A percentile compares a stretch with the other conserved stretches of the same genome.
These are phyloP conservation scores for Drosophila setifemur DNA, from an alignment of 1,140 invertebrate species.

Conservation along the genomic window DNA sequence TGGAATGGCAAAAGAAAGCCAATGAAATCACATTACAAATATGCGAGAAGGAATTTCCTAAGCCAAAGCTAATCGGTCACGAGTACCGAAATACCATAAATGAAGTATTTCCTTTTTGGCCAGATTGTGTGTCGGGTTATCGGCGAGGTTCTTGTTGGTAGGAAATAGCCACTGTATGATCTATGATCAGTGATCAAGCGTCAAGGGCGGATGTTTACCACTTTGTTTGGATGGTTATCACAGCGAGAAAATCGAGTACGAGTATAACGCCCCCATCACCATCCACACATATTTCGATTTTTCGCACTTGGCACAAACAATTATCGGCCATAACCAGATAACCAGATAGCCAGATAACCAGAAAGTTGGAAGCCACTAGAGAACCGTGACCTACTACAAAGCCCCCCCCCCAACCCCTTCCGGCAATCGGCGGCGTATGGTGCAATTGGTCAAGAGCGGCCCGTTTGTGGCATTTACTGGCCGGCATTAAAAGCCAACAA, in stretches of 20 bases:
- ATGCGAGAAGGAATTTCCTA: conserved; percentile 26
- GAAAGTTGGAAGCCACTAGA: conserved; percentile 13
- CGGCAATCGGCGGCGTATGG: conserved; percentile 40
- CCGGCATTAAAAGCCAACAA: conserved; percentile 45
- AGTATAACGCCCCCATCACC: background rate
- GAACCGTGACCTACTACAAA: conserved; percentile 74
- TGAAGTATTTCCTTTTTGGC: conserved; percentile 16
- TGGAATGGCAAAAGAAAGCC: conserved; percentile 14
- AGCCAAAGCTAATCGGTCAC: conserved; percentile 49
- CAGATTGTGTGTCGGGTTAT: background rate
- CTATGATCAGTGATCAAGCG: conserved; percentile 31
- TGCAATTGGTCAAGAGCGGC: conserved; percentile 67
- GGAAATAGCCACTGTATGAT: conserved; percentile 8
- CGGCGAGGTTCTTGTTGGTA: background rate
- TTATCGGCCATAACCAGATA: conserved; percentile 24
- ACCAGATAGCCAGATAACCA: conserved; percentile 19
- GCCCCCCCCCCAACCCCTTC: too few relatives aligned
- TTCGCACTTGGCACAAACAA: conserved; percentile 42
- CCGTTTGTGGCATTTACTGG: conserved; percentile 44
- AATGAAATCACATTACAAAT: conserved; percentile 56
- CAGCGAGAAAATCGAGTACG: conserved; percentile 26
- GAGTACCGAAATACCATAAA: background rate
- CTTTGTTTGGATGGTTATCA: conserved; percentile 30
- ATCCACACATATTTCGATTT: background rate
- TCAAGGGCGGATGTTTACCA: conserved; percentile 43